These are phyloP conservation scores for Acridotheres tristis DNA, from an alignment of 2,797 vertebrate species.

Conservation along the genomic window DNA sequence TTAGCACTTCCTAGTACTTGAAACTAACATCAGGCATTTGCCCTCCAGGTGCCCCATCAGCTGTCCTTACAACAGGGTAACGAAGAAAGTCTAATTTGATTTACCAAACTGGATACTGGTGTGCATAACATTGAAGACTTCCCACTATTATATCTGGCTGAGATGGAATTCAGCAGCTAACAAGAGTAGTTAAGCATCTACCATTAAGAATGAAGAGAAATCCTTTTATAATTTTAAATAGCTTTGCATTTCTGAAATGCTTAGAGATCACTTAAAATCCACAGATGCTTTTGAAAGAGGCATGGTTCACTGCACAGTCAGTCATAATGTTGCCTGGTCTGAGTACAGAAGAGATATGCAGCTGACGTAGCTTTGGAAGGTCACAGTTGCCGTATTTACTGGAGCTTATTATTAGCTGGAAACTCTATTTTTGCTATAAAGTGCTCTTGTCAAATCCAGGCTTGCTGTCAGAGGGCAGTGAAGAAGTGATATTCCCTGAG, in stretches of 20 bases:
- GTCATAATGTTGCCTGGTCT: neutral
- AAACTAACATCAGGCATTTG: conserved; percentile 6
- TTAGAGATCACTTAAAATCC: conserved; percentile 61
- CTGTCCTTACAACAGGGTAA: neutral
- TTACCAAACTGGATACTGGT: conserved; percentile 13
- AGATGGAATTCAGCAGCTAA: neutral
- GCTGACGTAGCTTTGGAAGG: conserved; percentile 50
- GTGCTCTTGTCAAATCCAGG: conserved; percentile 61
- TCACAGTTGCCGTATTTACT: conserved; percentile 53
- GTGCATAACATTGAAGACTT: neutral
- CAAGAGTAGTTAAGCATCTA: conserved; percentile 1
- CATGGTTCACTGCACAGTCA: conserved; percentile 42
- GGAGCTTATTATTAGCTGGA: conserved; percentile 60
- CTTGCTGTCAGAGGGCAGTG: conserved; percentile 50
- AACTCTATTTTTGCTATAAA: conserved; percentile 65
- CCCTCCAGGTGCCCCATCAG: conserved; percentile 8
- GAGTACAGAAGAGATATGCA: conserved; percentile 4
- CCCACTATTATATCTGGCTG: neutral
- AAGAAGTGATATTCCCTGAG: conserved; percentile 65
- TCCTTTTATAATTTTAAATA: conserved; percentile 53
- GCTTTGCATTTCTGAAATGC: conserved; percentile 62
- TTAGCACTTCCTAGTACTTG: neutral
- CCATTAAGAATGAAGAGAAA: conserved; percentile 35
- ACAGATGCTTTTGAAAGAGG: conserved; percentile 48
- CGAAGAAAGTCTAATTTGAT: conserved; percentile 29